A percentile compares a stretch with the other conserved stretches of the same genome.
These are phyloP conservation scores for Chaetops frenatus DNA, from an alignment of 2,113 vertebrate species.

Conservation along the genomic window DNA sequence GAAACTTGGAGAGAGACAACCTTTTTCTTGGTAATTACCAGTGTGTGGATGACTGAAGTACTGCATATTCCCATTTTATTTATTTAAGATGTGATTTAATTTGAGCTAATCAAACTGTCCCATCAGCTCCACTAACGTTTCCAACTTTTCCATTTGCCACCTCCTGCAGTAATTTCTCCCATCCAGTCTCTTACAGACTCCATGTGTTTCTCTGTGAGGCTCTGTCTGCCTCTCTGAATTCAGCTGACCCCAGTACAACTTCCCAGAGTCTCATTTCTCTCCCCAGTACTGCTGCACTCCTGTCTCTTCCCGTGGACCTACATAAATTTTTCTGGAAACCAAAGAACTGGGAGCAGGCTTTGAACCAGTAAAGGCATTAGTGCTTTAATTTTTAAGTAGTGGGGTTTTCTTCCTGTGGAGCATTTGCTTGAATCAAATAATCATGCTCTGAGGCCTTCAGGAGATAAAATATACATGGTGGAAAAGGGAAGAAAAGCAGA, in stretches of 20 bases:
- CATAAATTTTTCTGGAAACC: neutral
- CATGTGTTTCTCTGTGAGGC: neutral
- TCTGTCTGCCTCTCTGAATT: neutral
- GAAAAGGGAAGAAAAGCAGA: neutral
- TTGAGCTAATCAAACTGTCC: neutral
- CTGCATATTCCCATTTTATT: neutral
- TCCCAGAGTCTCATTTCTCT: neutral
- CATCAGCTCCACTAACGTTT: neutral
- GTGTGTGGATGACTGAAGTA: neutral
- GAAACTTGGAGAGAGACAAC: neutral
- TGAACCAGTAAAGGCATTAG: neutral
- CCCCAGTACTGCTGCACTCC: neutral
- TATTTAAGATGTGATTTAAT: neutral
- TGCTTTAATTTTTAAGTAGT: neutral
- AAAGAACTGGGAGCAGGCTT: neutral
- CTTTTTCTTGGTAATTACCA: neutral
- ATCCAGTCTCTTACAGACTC: neutral
- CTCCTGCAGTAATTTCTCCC: neutral
- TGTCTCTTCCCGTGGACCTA: neutral
- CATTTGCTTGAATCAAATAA: neutral
- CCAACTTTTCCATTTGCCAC: neutral
- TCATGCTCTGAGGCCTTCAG: neutral
- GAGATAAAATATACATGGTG: neutral
- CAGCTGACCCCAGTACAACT: neutral
- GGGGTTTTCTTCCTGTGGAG: neutral